A percentile compares a stretch with the other conserved stretches of the same genome.
Evolutionary conservation across 2,113 vertebrate species (phyloP).

Genomic region (Agelaius tricolor): DNA sequence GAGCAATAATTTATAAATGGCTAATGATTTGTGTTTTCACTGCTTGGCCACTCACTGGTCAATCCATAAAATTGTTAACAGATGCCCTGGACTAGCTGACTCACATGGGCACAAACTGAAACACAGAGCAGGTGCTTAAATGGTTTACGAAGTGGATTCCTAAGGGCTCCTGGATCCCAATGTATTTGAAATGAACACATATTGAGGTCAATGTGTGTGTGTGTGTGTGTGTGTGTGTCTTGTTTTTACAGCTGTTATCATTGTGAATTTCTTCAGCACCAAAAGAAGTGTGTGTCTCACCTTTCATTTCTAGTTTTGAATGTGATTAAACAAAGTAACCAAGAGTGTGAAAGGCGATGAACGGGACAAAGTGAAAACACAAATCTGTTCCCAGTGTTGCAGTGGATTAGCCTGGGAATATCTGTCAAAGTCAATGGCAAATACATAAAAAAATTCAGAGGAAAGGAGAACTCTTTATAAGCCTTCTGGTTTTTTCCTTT

Average conservation of each 20-base stretch:
- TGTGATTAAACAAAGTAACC: not conserved
- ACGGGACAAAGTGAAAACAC: not conserved
- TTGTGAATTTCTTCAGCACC: not conserved
- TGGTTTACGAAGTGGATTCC: not conserved
- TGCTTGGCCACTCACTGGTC: accelerated
- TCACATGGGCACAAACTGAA: not conserved
- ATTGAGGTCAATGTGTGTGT: not conserved
- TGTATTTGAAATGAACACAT: not conserved
- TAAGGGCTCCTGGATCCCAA: not conserved
- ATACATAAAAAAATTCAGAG: not conserved
- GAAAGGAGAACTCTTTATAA: not conserved
- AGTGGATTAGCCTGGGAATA: not conserved
- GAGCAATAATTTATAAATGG: constrained; percentile 39
- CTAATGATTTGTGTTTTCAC: not conserved
- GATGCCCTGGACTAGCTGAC: not conserved
- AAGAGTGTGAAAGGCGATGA: not conserved
- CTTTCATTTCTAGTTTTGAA: not conserved
- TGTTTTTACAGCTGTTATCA: not conserved
- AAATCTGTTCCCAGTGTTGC: not conserved
- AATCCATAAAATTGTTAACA: not conserved
- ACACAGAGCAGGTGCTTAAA: not conserved
- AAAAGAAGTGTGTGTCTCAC: not conserved
- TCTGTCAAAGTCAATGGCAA: not conserved
- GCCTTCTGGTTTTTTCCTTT: not conserved
- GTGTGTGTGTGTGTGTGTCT: not conserved